phyloP scores from a whole-genome alignment of 1,140 invertebrate genomes.

The Zeugodacus cucurbitae region DNA sequence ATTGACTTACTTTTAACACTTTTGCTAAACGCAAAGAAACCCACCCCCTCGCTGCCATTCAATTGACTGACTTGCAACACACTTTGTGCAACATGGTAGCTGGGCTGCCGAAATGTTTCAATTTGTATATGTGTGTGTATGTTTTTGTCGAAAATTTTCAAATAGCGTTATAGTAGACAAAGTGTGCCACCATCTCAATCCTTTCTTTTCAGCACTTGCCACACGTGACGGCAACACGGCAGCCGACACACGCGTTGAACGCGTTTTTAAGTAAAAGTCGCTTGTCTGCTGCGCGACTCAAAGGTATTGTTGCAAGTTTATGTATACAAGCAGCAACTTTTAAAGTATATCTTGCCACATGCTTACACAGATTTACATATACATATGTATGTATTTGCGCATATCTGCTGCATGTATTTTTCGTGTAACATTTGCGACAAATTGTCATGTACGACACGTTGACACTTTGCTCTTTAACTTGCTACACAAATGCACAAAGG shows the following conservation, averaged over 20 bases:
- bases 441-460: slow-evolving; percentile 47
- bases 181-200: background rate
- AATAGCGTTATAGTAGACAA: background rate
- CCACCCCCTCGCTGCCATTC: background rate
- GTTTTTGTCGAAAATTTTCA: background rate
- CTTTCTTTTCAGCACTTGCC: slow-evolving; percentile 12
- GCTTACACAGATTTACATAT: background rate
- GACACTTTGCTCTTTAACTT: slow-evolving; percentile 41
- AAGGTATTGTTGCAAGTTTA: slow-evolving; percentile 13
- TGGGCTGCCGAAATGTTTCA: background rate
- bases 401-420: slow-evolving; percentile 36
- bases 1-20: slow-evolving; percentile 38
- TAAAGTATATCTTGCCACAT: background rate
- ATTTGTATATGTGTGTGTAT: background rate
- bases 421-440: slow-evolving; percentile 47
- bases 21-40: background rate
- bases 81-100: background rate
- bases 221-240: slow-evolving; percentile 1
- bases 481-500: background rate
- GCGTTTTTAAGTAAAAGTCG: slow-evolving; percentile 40
- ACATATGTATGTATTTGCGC: background rate
- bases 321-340: background rate
- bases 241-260: background rate
- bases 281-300: slow-evolving; percentile 22
- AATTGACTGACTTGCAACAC: background rate